Percentiles rank a stretch among this genome's conserved stretches.
Conservation (phyloP, 2,888 invertebrate species). For the Monochamus alternatus region DNA sequence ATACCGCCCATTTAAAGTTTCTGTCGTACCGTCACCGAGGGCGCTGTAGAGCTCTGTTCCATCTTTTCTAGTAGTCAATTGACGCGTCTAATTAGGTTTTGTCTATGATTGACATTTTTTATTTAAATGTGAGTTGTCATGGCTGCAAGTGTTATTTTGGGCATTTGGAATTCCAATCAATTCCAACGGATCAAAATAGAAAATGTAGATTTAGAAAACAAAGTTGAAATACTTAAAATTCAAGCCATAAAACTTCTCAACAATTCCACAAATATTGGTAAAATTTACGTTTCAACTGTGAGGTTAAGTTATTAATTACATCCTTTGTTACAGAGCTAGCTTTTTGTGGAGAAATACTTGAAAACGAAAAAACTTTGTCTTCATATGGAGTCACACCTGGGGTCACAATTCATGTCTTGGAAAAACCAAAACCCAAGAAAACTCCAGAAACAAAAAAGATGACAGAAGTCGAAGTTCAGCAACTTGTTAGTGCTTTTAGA, state of each 20-base stretch:
- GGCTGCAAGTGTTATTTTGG: constrained; percentile 66
- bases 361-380: constrained; percentile 76
- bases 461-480: constrained; percentile 76
- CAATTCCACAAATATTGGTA: constrained; percentile 39
- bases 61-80: too few species aligned
- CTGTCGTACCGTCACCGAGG: too few species aligned
- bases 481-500: constrained; percentile 77
- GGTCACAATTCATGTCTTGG: constrained; percentile 75
- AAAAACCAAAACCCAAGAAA: constrained; percentile 68
- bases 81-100: too few species aligned
- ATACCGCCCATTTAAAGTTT: too few species aligned
- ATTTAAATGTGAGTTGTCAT: not conserved
- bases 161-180: constrained; percentile 72
- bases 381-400: constrained; percentile 77
- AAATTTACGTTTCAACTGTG: not conserved
- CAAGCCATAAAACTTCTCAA: constrained; percentile 45
- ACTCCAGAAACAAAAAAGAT: constrained; percentile 69
- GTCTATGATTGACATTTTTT: too few species aligned
- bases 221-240: constrained; percentile 74
- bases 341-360: constrained; percentile 81
- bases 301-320: not conserved
- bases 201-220: constrained; percentile 76
- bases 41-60: too few species aligned
- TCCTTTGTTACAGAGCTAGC: constrained; percentile 74
- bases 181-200: constrained; percentile 75